Conservation (phyloP, 1,140 invertebrate genomes). For the Panagrolaimus sp. region DNA sequence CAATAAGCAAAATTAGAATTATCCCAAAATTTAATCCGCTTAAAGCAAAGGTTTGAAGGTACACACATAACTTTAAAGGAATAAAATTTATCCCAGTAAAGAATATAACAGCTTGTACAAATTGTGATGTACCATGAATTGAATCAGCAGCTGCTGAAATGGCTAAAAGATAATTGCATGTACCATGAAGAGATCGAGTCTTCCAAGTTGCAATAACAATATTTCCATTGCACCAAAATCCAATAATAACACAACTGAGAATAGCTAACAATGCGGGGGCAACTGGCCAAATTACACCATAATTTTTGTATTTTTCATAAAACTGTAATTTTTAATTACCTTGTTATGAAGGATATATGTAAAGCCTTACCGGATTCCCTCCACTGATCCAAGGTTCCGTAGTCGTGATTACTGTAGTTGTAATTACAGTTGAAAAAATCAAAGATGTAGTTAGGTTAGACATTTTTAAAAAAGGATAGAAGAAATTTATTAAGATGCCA, state of each 20-base stretch:
- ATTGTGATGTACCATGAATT: background rate
- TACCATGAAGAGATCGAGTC: constrained; percentile 1
- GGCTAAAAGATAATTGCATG: constrained; percentile 9
- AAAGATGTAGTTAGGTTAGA: no score
- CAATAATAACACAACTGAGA: background rate
- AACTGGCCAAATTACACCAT: constrained; percentile 1
- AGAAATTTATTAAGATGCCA: no score
- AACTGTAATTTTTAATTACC: background rate
- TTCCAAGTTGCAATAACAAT: background rate
- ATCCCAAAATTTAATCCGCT: constrained; percentile 13
- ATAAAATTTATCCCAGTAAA: constrained; percentile 12
- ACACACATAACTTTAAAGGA: background rate
- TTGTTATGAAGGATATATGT: no score
- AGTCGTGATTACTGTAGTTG: no score
- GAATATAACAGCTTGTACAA: constrained; percentile 2
- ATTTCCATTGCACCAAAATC: background rate
- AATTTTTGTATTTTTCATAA: constrained; percentile 15
- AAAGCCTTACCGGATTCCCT: no score
- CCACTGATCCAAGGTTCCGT: no score
- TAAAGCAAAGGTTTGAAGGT: background rate
- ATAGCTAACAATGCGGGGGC: background rate
- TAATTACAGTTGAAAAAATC: no score
- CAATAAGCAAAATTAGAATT: constrained; percentile 7
- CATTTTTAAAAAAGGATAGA: no score
- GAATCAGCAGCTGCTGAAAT: background rate